Conservation (phyloP, 2,113 vertebrate species). For the Myiagra hebetior region DNA sequence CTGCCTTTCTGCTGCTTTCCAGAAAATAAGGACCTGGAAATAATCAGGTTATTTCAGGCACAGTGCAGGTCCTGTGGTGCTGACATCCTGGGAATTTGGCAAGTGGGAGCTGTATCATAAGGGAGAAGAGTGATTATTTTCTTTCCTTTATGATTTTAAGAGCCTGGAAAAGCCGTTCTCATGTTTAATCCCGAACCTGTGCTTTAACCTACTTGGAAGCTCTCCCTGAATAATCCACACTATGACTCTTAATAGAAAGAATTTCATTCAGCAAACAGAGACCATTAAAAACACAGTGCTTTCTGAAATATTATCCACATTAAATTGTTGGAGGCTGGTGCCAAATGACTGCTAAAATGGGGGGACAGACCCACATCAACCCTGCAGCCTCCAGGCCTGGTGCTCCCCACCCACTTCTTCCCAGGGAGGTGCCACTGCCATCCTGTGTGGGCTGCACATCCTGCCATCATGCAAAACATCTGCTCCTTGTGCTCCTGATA, state of each 20-base stretch:
- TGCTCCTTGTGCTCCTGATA: neutral
- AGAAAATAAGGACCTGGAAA: neutral
- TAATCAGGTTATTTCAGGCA: neutral
- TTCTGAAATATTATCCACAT: neutral
- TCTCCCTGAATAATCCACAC: neutral
- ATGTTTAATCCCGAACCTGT: neutral
- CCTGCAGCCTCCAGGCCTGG: neutral
- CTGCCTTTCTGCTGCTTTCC: neutral
- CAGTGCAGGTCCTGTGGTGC: rapidly evolving
- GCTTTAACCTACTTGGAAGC: constrained; percentile 29
- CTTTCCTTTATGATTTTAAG: neutral
- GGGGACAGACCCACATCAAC: neutral
- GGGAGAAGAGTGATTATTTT: neutral
- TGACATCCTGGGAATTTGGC: neutral
- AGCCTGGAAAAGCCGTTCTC: neutral
- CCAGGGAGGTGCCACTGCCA: too few species aligned
- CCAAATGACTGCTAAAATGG: neutral
- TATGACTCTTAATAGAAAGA: neutral
- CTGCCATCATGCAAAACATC: neutral
- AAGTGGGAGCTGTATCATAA: neutral
- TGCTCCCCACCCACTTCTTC: neutral
- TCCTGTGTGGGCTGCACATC: neutral
- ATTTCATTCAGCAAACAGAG: neutral
- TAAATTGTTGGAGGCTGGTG: neutral
- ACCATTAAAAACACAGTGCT: neutral